phyloP scores from a whole-genome alignment of 2,797 vertebrate species.

The Rhinella marina region DNA sequence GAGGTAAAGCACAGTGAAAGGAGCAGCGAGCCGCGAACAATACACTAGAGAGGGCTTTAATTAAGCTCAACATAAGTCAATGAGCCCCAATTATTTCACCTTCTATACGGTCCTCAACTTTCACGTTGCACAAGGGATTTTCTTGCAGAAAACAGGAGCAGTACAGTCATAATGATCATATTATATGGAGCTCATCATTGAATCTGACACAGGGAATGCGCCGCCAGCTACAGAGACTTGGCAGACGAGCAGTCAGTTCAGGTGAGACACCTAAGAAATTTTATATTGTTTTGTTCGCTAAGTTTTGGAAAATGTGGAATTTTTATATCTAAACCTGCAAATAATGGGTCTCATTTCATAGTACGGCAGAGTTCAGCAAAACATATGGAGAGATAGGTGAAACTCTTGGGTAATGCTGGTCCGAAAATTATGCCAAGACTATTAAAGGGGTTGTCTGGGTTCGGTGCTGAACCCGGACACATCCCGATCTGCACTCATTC shows the following conservation, averaged over 20 bases:
- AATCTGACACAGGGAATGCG: conserved; percentile 36
- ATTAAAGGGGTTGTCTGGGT: too few species aligned
- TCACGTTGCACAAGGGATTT: neutral
- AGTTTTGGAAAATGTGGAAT: neutral
- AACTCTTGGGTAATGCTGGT: too few species aligned
- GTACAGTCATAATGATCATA: conserved; percentile 20
- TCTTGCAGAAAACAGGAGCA: neutral
- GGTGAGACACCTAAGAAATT: neutral
- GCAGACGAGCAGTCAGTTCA: neutral
- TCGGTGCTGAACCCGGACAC: too few species aligned
- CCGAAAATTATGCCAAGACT: too few species aligned
- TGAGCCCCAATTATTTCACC: neutral
- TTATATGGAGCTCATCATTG: conserved; percentile 40
- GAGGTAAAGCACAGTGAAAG: neutral
- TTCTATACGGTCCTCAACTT: neutral
- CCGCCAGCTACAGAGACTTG: conserved; percentile 26
- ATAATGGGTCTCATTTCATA: neutral
- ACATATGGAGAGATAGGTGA: too few species aligned
- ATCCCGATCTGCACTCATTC: too few species aligned
- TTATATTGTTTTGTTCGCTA: neutral
- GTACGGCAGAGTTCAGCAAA: neutral
- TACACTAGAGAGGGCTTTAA: neutral
- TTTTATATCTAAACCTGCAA: neutral
- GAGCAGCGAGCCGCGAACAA: neutral
- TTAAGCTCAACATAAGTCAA: neutral